phyloP scores from a whole-genome alignment of 1,140 invertebrate genomes.

The Dreissena rostriformis region DNA sequence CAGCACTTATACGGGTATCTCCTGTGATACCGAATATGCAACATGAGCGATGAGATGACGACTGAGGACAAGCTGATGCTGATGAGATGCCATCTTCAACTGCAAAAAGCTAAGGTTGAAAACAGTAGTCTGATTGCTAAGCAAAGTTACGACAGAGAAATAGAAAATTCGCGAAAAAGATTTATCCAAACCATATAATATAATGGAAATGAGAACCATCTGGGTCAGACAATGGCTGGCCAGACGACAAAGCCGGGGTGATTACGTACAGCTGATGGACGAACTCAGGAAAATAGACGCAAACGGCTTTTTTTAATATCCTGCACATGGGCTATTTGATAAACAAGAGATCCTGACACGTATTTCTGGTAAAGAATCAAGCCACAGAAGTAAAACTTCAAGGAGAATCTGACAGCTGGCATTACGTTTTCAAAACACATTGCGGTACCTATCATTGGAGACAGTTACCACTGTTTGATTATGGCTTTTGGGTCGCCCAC shows the following conservation, averaged over 20 bases:
- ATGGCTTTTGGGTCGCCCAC: background rate
- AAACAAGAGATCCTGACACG: no score
- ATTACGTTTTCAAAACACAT: no score
- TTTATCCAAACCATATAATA: background rate
- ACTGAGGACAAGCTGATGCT: conserved; percentile 8
- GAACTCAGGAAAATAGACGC: no score
- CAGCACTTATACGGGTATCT: background rate
- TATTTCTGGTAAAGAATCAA: no score
- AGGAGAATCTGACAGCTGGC: no score
- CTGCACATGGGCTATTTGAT: no score
- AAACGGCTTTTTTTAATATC: no score
- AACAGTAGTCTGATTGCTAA: background rate
- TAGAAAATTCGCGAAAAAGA: background rate
- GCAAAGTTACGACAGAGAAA: background rate
- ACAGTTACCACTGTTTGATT: conserved; percentile 9
- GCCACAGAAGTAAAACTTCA: no score
- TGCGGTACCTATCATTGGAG: background rate
- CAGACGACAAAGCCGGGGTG: no score
- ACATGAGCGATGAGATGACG: conserved; percentile 4
- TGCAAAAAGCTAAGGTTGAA: background rate
- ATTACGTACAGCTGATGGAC: no score
- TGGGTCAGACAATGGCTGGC: no score
- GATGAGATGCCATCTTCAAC: background rate
- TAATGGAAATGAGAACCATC: no score
- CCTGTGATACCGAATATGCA: background rate